These are phyloP conservation scores for Bombyx mori DNA, from an alignment of 1,140 invertebrate genomes.

Conservation along the genomic window ASM3026992v2 NC_085119.1:11714001-11714500, in stretches of 20 bases:
- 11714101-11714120: no score
- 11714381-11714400: constrained; percentile 33
- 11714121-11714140: no score
- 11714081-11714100: no score
- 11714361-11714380: constrained; percentile 39
- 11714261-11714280: constrained; percentile 1
- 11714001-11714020: no score
- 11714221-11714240: no score
- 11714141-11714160: no score
- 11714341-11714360: constrained; percentile 47
- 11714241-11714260: not conserved
- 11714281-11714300: constrained; percentile 1
- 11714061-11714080: no score
- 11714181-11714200: no score
- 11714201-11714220: no score
- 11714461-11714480: constrained; percentile 32
- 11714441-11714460: constrained; percentile 46
- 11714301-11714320: constrained; percentile 30
- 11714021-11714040: no score
- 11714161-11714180: no score
- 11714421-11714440: constrained; percentile 23
- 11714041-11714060: no score
- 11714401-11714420: constrained; percentile 12
- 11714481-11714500: not conserved
- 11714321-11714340: constrained; percentile 60